These are phyloP conservation scores for Pollimyrus isidori DNA, from an alignment of 2,113 vertebrate species.

Conservation along the genomic window DNA sequence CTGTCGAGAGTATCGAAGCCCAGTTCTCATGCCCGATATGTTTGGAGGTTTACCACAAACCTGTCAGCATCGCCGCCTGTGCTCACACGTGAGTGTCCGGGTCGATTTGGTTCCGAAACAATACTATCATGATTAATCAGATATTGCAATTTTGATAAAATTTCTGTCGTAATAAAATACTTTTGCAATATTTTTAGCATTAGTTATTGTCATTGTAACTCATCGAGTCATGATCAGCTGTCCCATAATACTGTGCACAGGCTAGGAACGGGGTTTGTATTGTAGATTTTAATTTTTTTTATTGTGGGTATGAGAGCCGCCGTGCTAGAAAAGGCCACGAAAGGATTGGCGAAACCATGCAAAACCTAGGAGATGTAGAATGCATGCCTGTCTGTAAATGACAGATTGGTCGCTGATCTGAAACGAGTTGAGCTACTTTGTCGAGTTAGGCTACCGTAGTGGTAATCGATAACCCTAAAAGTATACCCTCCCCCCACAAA, in stretches of 20 bases:
- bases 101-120: neutral
- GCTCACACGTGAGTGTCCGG: conserved; percentile 75
- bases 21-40: conserved; percentile 90
- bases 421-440: too few relatives aligned
- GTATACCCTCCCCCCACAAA: too few relatives aligned
- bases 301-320: neutral
- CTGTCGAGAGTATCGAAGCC: conserved; percentile 72
- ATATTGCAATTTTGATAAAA: neutral
- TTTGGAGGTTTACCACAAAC: conserved; percentile 84
- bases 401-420: too few relatives aligned
- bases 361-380: neutral
- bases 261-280: neutral
- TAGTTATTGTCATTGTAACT: neutral
- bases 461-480: too few relatives aligned
- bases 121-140: neutral
- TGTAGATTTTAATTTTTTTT: neutral
- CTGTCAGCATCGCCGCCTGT: conserved; percentile 82
- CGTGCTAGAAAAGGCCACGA: neutral
- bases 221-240: neutral
- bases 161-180: neutral
- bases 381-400: too few relatives aligned
- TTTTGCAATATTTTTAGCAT: neutral
- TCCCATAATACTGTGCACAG: neutral
- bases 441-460: too few relatives aligned
- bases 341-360: neutral